phyloP scores from a whole-genome alignment of 2,113 vertebrate genomes.

The Hirundichthys speculiger region DNA sequence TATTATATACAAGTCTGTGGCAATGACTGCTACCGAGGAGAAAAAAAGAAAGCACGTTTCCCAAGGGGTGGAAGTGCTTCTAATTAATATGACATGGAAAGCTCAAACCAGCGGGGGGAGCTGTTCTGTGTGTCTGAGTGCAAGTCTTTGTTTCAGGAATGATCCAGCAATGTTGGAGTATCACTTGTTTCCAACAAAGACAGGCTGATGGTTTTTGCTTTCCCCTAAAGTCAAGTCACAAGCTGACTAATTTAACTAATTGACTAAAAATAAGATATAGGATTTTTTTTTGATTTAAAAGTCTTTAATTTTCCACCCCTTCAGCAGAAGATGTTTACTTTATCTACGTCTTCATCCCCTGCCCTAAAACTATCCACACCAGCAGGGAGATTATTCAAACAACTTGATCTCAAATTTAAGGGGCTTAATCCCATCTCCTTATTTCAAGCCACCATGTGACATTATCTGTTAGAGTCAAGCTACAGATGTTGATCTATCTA shows the following conservation, averaged over 20 bases:
- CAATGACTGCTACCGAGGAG: not conserved
- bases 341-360: too few species aligned
- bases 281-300: too few species aligned
- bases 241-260: too few species aligned
- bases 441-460: slow-evolving; percentile 46
- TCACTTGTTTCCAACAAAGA: slow-evolving; percentile 16
- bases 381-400: slow-evolving; percentile 33
- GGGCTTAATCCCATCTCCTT: slow-evolving; percentile 50
- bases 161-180: not conserved
- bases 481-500: slow-evolving; percentile 43
- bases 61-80: slow-evolving; percentile 2
- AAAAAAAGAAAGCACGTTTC: slow-evolving; percentile 26
- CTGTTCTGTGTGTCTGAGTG: slow-evolving; percentile 61
- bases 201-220: slow-evolving; percentile 1
- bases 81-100: slow-evolving; percentile 47
- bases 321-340: slow-evolving; percentile 6
- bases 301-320: slow-evolving; percentile 1
- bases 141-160: slow-evolving; percentile 12
- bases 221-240: slow-evolving; percentile 46
- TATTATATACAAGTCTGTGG: slow-evolving; percentile 26
- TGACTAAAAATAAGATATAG: too few species aligned
- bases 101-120: slow-evolving; percentile 73
- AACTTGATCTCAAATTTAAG: slow-evolving; percentile 40
- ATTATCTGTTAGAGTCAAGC: slow-evolving; percentile 40
- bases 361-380: slow-evolving; percentile 6